These are phyloP conservation scores for Orcinus orca DNA, from an alignment of 2,113 vertebrate genomes.

Conservation along the genomic window DNA sequence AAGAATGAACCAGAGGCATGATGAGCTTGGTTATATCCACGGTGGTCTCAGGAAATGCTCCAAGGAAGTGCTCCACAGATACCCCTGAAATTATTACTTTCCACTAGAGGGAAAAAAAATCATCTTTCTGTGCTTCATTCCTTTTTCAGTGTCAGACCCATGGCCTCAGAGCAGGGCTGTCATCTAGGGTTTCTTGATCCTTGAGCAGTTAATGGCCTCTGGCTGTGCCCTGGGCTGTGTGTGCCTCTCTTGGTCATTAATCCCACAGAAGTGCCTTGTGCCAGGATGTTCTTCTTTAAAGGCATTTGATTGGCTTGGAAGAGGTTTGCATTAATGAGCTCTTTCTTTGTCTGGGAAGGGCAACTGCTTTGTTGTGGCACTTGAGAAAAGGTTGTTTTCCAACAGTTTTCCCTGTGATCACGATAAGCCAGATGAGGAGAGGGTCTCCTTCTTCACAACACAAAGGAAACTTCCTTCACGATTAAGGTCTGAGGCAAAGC, in stretches of 20 bases:
- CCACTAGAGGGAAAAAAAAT: constrained; percentile 33
- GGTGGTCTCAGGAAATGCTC: constrained; percentile 21
- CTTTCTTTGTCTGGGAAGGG: background rate
- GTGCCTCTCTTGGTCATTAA: constrained; percentile 38
- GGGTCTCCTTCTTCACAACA: background rate
- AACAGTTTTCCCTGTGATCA: background rate
- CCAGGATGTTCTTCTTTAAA: constrained; percentile 40
- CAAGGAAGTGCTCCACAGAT: constrained; percentile 11
- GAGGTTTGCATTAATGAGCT: background rate
- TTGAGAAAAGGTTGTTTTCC: background rate
- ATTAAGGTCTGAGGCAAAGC: background rate
- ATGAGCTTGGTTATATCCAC: background rate
- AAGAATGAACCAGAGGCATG: constrained; percentile 14
- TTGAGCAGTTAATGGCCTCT: constrained; percentile 46
- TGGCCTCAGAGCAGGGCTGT: constrained; percentile 30
- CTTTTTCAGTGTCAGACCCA: constrained; percentile 44
- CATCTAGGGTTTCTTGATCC: constrained; percentile 66
- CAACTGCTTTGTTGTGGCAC: background rate
- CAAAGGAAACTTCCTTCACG: background rate
- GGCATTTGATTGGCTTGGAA: background rate
- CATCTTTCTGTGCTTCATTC: constrained; percentile 38
- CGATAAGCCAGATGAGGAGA: background rate
- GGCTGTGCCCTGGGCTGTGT: constrained; percentile 21
- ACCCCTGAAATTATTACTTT: constrained; percentile 1
- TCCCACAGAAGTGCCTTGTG: constrained; percentile 35